Base-by-base conservation (phyloP, 53 echinoderm and acorn worm species). In the Mesocentrotus franciscanus region DNA sequence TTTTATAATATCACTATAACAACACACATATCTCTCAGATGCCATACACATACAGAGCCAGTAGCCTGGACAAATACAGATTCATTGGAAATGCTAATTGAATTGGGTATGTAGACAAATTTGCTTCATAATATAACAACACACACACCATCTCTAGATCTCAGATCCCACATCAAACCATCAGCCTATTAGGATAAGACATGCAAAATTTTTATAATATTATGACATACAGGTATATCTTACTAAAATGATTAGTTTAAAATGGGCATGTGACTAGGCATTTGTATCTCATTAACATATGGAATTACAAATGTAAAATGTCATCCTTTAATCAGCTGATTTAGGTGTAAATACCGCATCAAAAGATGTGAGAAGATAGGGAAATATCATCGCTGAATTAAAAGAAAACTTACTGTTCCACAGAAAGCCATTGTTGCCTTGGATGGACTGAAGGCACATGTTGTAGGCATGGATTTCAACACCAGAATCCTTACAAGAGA, bases 11-110 rank as follows among this genome's bases (percentile, higher is more conserved):
- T 49, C 0, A 39, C 3, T 39, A n/a, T 39, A 1, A 39, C 39
- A 39, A 39, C 39, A 39, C 39, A 49, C 49, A 5, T 49, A 49
- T 98, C 99, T 64, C 99, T 94, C 29, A 99, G 94, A 92, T 99
- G 98, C 99, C 99, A 99, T 58, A 97, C 96, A 94, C 98, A 90
- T 6, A 99, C 89, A 20, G 97, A 97, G 36, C 99, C 98, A 97
- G 97, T 98, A 57, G 55, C 96, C 98, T 98, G 35, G 36, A 79
- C 12, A 79, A 36, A 79, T 8, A 71, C 29, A 76, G 1, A 34
- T 18, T 12, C 61, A 74, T 49, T 49, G 49, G 2, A 49, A 49
- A 49, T 49, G 49, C 49, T 49, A 4, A 49, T 49, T 49, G 6
- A 49, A 49, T 49, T 49, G 49, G 49, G 49, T 49, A 5, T 61